phyloP scores from a whole-genome alignment of 2,888 invertebrate genomes.

The Mesorhabditis spiculigera region DNA sequence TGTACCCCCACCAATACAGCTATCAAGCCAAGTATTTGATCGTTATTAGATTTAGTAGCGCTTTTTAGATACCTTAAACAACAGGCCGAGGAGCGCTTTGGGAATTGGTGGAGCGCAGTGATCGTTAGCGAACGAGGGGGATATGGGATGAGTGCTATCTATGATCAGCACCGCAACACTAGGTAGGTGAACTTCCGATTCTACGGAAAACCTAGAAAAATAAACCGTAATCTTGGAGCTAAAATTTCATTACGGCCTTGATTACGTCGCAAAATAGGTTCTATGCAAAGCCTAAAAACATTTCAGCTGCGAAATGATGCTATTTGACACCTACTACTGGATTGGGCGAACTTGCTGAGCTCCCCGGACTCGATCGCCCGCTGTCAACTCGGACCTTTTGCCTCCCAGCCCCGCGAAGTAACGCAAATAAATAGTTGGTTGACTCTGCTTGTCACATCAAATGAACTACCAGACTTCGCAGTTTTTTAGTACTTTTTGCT shows the following conservation, averaged over 20 bases:
- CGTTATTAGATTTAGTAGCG: background rate
- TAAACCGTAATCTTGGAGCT: background rate
- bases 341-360: constrained; percentile 53
- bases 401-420: no score
- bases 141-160: constrained; percentile 57
- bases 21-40: constrained; percentile 53
- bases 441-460: no score
- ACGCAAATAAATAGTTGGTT: no score
- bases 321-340: constrained; percentile 58
- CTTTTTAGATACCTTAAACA: constrained; percentile 52
- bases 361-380: no score
- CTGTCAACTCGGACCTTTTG: no score
- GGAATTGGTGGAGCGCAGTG: constrained; percentile 58
- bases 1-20: constrained; percentile 57
- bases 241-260: background rate
- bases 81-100: constrained; percentile 55
- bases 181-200: constrained; percentile 26
- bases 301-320: constrained; percentile 55
- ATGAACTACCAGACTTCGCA: no score
- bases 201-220: background rate
- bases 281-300: background rate
- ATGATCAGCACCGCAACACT: constrained; percentile 55
- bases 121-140: constrained; percentile 56
- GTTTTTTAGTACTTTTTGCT: no score
- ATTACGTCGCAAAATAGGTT: background rate